These are phyloP conservation scores for Lamellibrachia columna DNA, from an alignment of 2,888 invertebrate species.

Conservation along the genomic window DNA sequence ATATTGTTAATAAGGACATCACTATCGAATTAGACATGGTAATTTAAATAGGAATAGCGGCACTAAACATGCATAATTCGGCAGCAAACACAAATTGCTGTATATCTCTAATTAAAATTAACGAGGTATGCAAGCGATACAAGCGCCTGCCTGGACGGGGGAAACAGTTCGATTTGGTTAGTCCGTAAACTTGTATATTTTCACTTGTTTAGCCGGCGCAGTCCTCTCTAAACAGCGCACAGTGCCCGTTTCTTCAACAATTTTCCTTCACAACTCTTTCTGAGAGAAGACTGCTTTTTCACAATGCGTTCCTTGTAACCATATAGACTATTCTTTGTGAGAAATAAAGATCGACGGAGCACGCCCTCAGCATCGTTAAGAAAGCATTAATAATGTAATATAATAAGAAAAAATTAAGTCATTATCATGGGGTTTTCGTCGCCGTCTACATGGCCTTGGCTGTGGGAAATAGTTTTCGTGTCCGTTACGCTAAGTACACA, in stretches of 20 bases:
- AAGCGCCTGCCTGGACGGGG: no score
- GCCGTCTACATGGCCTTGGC: not conserved
- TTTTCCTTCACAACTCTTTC: not conserved
- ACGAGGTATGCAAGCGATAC: no score
- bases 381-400: no score
- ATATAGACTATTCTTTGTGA: not conserved
- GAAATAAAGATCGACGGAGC: not conserved
- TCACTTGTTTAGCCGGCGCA: not conserved
- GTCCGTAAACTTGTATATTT: not conserved
- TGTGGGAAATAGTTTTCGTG: not conserved
- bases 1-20: not conserved
- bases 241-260: not conserved
- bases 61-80: not conserved
- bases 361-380: not conserved
- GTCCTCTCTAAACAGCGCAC: not conserved
- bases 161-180: not conserved
- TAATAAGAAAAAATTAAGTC: not conserved
- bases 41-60: not conserved
- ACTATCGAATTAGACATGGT: not conserved
- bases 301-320: no score
- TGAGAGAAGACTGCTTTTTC: not conserved
- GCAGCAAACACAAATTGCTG: no score
- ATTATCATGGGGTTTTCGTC: not conserved
- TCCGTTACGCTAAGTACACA: not conserved
- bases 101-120: no score